Evolutionary conservation across 2,888 invertebrate species (phyloP), one percentile per base, ranked within the genome.

Genomic region (Rosalia funebris): DNA sequence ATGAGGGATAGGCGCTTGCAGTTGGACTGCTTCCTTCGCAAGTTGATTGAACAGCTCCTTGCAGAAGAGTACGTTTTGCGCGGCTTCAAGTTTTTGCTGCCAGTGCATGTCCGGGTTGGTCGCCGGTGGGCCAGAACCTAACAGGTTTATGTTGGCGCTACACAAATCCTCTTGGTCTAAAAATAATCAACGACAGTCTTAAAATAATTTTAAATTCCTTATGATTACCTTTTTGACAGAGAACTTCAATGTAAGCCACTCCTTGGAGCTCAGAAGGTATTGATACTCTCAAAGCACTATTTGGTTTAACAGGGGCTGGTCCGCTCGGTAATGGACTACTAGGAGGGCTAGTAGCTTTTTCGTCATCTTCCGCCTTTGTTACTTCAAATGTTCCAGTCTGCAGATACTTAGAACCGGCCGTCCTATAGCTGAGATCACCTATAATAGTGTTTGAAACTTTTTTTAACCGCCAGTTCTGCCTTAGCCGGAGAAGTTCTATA

Each of bases 71-170:
- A 98, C 96, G 81, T 98, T 98, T 78, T 98, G 98, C 0, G 97
- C 97, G 0, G 95, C 94, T 78, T 98, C 97, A n/a, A 98, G 83
- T 73, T 95, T 95, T 76, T 95, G 93, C 73, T 97, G 96, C 98
- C 98, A 98, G 75, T 95, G 92, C 66, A 91, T 85, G 69, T 93
- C 92, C 0, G 89, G 87, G 60, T 91, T 90, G 0, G 90, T 85
- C 60, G 87, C 85, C 53, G 89, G 86, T 0, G 91, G 89, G 41
- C 91, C 91, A 69, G 91, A 86, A 0, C 91, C 91, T 10, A 92
- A 86, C 0, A 93, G 84, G 76, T 90, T 93, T 1, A 95, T 87
- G 25, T 91, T 91, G 0, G 92, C 92, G 53, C 91, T 93, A 69
- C 93, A 93, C 16, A 95, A 85, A 76, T 93, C 93, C 80, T 95